Evolutionary conservation across 2,113 vertebrate species (phyloP).

Genomic region (Thryonomys swinderianus): DNA sequence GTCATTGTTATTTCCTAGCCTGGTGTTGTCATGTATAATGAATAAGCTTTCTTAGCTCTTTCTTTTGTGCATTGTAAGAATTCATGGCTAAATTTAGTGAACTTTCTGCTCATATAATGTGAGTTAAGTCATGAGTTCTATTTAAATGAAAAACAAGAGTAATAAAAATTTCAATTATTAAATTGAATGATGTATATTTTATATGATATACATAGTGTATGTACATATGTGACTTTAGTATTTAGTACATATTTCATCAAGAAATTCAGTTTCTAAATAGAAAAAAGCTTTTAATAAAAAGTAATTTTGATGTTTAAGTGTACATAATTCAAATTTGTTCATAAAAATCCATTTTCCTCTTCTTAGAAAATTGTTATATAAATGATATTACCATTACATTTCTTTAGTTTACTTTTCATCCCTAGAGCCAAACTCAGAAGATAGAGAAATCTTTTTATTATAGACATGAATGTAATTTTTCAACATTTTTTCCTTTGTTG

Average conservation of each 20-base stretch:
- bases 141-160: neutral
- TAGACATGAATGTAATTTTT: neutral
- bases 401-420: neutral
- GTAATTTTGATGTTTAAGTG: neutral
- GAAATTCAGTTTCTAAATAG: neutral
- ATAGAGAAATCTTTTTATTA: neutral
- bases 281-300: neutral
- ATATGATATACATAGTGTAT: neutral
- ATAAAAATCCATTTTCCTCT: neutral
- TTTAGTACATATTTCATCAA: neutral
- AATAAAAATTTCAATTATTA: neutral
- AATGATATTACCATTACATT: neutral
- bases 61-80: neutral
- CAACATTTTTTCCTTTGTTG: neutral
- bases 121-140: neutral
- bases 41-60: neutral
- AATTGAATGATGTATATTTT: neutral
- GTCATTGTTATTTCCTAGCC: neutral
- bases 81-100: neutral
- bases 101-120: neutral
- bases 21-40: neutral
- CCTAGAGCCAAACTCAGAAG: neutral
- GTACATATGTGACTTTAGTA: neutral
- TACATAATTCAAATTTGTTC: neutral
- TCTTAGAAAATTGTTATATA: neutral